These are phyloP conservation scores for Galeruca laticollis DNA, from an alignment of 2,888 invertebrate genomes.

Conservation along the genomic window DNA sequence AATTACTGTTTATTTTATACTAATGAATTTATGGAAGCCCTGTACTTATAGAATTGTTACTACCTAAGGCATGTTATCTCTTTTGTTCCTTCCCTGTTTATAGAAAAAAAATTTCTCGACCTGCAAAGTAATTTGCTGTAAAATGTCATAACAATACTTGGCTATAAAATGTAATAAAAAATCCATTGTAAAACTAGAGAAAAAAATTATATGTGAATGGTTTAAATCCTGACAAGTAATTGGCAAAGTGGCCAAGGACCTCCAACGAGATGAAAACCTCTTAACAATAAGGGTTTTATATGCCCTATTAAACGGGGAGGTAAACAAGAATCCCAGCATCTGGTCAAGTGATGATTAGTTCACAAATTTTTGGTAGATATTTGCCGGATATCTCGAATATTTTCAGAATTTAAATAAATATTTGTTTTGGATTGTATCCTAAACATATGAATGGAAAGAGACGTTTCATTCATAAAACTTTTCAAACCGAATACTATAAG, in stretches of 20 bases:
- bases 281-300: conserved; percentile 46
- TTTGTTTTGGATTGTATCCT: conserved; percentile 39
- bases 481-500: background rate
- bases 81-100: too few species aligned
- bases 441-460: conserved; percentile 15
- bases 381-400: conserved; percentile 28
- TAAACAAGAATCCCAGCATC: conserved; percentile 41
- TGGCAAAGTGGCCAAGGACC: conserved; percentile 48
- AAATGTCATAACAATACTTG: background rate
- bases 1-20: too few species aligned
- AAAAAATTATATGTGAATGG: conserved; percentile 44
- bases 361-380: conserved; percentile 27
- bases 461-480: conserved; percentile 29
- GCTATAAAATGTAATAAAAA: background rate
- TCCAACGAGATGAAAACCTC: conserved; percentile 48
- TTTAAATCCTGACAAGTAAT: conserved; percentile 48
- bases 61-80: too few species aligned
- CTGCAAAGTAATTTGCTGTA: background rate
- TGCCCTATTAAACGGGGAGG: conserved; percentile 45
- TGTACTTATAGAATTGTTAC: too few species aligned
- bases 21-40: too few species aligned
- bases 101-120: background rate
- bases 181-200: conserved; percentile 16
- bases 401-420: conserved; percentile 40
- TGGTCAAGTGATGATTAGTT: conserved; percentile 46